phyloP scores from a whole-genome alignment of 2,113 vertebrate genomes.

The Otocyon megalotis region DNA sequence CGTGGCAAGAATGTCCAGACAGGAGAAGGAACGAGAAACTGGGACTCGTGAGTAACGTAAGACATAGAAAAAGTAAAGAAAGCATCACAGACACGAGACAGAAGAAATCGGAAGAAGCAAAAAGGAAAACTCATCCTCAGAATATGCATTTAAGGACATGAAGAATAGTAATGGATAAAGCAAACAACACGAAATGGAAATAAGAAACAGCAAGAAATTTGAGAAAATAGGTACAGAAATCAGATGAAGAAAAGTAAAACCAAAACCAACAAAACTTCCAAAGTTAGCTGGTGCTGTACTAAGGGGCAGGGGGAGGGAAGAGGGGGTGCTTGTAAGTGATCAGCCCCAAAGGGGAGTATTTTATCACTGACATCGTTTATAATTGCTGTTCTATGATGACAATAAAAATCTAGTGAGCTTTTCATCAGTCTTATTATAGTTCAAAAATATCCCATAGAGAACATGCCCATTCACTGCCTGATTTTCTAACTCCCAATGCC shows the following conservation, averaged over 20 bases:
- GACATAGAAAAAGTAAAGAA: background rate
- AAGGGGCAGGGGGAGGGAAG: background rate
- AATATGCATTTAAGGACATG: background rate
- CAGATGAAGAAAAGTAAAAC: background rate
- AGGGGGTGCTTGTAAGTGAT: background rate
- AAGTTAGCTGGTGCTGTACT: background rate
- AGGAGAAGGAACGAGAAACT: background rate
- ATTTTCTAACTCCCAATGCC: background rate
- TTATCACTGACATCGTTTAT: background rate
- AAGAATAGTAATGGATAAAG: background rate
- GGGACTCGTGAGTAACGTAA: background rate
- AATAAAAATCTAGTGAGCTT: background rate
- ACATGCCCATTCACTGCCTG: background rate
- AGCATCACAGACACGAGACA: background rate
- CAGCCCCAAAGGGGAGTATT: background rate
- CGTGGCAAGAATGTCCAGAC: background rate
- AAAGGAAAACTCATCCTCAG: background rate
- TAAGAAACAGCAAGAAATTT: background rate
- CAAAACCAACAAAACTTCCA: background rate
- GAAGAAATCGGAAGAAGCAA: background rate
- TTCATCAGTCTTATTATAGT: background rate
- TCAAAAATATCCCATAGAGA: background rate
- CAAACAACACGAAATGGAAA: background rate
- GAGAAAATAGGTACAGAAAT: background rate
- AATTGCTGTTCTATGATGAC: background rate